phyloP scores from a whole-genome alignment of 1,140 invertebrate genomes.

The Yoshiicerus persimilis region DNA sequence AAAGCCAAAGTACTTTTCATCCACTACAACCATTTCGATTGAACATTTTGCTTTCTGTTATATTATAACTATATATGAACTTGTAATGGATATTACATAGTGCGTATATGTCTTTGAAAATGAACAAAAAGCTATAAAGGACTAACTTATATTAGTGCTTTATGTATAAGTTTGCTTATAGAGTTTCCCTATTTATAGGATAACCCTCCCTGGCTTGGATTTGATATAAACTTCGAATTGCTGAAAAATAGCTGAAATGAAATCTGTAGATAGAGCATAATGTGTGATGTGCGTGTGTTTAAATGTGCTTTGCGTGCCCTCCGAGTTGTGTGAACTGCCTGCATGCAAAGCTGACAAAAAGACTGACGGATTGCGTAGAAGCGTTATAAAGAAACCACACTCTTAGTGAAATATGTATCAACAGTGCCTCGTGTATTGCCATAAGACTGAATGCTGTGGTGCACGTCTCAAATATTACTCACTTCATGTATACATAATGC shows the following conservation, averaged over 20 bases:
- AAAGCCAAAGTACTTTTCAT: background rate
- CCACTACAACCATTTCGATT: background rate
- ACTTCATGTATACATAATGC: background rate
- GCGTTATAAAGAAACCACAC: background rate
- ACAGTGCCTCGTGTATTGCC: background rate
- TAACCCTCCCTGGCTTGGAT: background rate
- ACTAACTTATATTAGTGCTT: background rate
- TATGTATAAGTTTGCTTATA: background rate
- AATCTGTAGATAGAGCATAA: background rate
- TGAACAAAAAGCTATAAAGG: too few relatives aligned
- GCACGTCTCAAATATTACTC: background rate
- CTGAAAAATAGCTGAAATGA: background rate
- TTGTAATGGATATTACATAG: too few relatives aligned
- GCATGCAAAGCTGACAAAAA: constrained; percentile 17
- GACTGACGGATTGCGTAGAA: constrained; percentile 6
- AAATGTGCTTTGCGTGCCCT: constrained; percentile 10
- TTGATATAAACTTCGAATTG: too few relatives aligned
- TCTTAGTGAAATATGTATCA: background rate
- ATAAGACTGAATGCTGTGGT: background rate
- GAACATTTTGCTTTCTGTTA: too few relatives aligned
- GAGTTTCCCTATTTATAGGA: background rate
- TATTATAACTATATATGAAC: too few relatives aligned
- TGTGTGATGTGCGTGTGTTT: constrained; percentile 14
- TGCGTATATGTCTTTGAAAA: too few relatives aligned
- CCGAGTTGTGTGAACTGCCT: background rate